Conservation (phyloP, 1,140 invertebrate species). For the Diachasma alloeum region DNA sequence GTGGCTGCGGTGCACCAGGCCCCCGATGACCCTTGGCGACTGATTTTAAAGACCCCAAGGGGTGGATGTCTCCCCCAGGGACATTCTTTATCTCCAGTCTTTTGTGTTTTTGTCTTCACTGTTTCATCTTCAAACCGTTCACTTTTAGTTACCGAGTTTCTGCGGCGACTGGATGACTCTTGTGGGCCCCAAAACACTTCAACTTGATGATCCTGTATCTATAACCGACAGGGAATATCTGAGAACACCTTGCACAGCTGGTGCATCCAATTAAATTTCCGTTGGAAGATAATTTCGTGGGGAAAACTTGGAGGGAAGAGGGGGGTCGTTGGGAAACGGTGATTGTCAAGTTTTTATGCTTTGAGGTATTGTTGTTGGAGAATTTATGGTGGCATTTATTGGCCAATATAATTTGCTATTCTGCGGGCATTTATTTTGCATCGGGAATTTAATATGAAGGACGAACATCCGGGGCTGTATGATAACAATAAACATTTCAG, state of each 20-base stretch:
- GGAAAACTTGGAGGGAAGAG: too few species aligned
- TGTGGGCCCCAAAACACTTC: background rate
- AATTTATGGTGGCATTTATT: constrained; percentile 18
- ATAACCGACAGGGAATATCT: background rate
- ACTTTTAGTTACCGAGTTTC: background rate
- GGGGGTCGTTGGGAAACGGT: constrained; percentile 29
- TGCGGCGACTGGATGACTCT: background rate
- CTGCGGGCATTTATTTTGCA: background rate
- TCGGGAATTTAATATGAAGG: constrained; percentile 5
- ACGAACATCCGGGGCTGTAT: too few species aligned
- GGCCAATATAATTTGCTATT: background rate
- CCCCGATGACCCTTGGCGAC: background rate
- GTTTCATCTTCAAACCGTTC: background rate
- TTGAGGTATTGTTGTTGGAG: constrained; percentile 26
- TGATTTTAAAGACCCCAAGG: background rate
- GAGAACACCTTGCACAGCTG: constrained; percentile 39
- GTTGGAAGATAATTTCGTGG: background rate
- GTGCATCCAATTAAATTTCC: constrained; percentile 54
- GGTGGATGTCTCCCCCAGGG: background rate
- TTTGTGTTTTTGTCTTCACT: background rate
- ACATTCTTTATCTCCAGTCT: background rate
- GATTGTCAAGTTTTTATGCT: constrained; percentile 55
- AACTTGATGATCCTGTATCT: background rate
- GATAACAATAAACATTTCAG: background rate
- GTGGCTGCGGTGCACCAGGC: constrained; percentile 31